Percentiles rank a stretch among this genome's conserved stretches.
Evolutionary conservation across 2,888 invertebrate genomes (phyloP).

Genomic region (Sinodicranocentrus sp.): DNA sequence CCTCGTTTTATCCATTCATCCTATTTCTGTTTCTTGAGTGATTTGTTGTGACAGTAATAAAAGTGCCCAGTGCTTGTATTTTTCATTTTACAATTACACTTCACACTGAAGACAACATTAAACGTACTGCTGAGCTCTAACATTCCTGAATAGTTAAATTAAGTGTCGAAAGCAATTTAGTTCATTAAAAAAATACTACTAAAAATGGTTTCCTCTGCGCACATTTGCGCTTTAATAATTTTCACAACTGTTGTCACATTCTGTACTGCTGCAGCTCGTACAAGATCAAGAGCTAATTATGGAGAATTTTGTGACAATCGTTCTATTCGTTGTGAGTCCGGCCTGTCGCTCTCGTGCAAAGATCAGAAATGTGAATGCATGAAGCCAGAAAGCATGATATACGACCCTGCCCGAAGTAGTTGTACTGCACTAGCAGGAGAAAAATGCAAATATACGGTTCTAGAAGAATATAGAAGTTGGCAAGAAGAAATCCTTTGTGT

Average conservation of each 20-base stretch:
- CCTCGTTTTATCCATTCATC: too few relatives aligned
- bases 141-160: too few relatives aligned
- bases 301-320: slow-evolving; percentile 59
- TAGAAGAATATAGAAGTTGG: slow-evolving; percentile 59
- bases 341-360: slow-evolving; percentile 45
- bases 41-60: too few relatives aligned
- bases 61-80: too few relatives aligned
- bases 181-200: too few relatives aligned
- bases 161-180: too few relatives aligned
- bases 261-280: slow-evolving; percentile 14
- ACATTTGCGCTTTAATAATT: too few relatives aligned
- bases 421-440: slow-evolving; percentile 56
- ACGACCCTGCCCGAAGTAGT: slow-evolving; percentile 3
- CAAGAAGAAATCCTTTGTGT: slow-evolving; percentile 59
- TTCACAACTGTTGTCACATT: background rate
- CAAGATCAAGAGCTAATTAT: slow-evolving; percentile 44
- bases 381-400: slow-evolving; percentile 64
- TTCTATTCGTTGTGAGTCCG: slow-evolving; percentile 52
- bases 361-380: slow-evolving; percentile 55
- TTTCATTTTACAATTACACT: too few relatives aligned
- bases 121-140: too few relatives aligned
- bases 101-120: too few relatives aligned
- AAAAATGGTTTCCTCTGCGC: too few relatives aligned
- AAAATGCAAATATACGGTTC: slow-evolving; percentile 59
- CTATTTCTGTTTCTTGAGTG: too few relatives aligned